Evolutionary conservation across 35 echinoderm and acorn worm genomes (phyloP).

Genomic region (Stichopus chloronotus): DNA sequence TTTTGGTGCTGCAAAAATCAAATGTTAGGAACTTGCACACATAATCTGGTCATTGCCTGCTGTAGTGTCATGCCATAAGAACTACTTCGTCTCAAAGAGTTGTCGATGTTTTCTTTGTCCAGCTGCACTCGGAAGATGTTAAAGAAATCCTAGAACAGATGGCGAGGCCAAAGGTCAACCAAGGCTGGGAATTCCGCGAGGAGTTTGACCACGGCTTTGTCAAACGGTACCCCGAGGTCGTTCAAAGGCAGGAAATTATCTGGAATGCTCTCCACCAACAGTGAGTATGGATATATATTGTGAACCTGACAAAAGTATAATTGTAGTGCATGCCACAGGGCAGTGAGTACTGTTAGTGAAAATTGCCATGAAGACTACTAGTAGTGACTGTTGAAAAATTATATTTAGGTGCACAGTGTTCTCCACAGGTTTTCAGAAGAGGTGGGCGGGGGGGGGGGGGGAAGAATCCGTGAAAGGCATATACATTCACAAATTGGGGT

Average conservation of each 20-base stretch:
- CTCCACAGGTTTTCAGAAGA: neutral
- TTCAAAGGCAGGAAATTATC: conserved; percentile 83
- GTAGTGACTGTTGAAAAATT: no score
- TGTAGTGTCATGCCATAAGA: no score
- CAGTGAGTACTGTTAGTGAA: neutral
- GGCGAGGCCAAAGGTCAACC: conserved; percentile 81
- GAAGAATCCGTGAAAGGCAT: no score
- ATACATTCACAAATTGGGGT: no score
- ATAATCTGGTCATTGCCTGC: no score
- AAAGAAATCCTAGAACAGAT: conserved; percentile 95
- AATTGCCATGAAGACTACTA: neutral
- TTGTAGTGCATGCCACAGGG: neutral
- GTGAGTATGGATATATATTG: conserved; percentile 61
- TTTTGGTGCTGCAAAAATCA: no score
- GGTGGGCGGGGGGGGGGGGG: no score
- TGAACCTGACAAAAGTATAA: neutral
- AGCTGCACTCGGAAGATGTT: conserved; percentile 92
- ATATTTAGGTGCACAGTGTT: no score
- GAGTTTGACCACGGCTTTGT: conserved; percentile 82
- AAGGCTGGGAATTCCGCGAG: conserved; percentile 83
- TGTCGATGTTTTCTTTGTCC: conserved; percentile 25
- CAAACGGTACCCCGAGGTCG: conserved; percentile 68
- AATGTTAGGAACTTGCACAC: no score
- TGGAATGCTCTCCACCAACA: conserved; percentile 84
- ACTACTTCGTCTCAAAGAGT: no score